A percentile compares a stretch with the other conserved stretches of the same genome.
These are phyloP conservation scores for Neoarius graeffei DNA, from an alignment of 2,113 vertebrate genomes.

Conservation along the genomic window DNA sequence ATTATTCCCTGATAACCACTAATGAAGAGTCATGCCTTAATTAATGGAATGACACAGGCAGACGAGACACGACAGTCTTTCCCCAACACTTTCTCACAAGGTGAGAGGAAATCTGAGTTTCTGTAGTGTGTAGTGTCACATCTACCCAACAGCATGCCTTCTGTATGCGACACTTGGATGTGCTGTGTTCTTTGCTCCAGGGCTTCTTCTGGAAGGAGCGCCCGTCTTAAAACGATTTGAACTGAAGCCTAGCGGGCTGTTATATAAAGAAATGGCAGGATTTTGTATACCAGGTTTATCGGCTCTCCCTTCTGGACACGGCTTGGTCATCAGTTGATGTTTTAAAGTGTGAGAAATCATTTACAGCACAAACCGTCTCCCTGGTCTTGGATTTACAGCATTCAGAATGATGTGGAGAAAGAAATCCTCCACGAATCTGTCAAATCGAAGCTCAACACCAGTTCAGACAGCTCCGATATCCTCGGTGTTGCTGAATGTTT, in stretches of 20 bases:
- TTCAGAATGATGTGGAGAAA: not conserved
- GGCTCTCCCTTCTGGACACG: slow-evolving; percentile 29
- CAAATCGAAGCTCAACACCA: not conserved
- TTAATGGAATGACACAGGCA: slow-evolving; percentile 31
- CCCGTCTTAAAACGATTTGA: not conserved
- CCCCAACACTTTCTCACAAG: slow-evolving; percentile 39
- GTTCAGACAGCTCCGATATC: not conserved
- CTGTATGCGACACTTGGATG: not conserved
- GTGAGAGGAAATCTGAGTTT: slow-evolving; percentile 52
- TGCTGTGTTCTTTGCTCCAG: not conserved
- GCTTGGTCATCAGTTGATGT: slow-evolving; percentile 43
- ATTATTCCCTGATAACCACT: slow-evolving; percentile 63
- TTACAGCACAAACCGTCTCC: not conserved
- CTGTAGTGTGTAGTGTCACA: not conserved
- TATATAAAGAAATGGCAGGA: slow-evolving; percentile 35
- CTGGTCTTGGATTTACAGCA: not conserved
- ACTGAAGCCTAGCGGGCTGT: slow-evolving; percentile 46
- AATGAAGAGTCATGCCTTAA: slow-evolving; percentile 59
- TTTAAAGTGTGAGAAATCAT: slow-evolving; percentile 42
- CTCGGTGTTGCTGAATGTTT: not conserved
- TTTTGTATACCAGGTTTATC: slow-evolving; percentile 9
- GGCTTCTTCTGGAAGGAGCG: not conserved
- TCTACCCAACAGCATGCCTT: not conserved
- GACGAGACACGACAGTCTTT: slow-evolving; percentile 10
- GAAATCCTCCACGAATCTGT: not conserved